These are phyloP conservation scores for Strix occidentalis DNA, from an alignment of 2,797 vertebrate genomes.

Conservation along the genomic window DNA sequence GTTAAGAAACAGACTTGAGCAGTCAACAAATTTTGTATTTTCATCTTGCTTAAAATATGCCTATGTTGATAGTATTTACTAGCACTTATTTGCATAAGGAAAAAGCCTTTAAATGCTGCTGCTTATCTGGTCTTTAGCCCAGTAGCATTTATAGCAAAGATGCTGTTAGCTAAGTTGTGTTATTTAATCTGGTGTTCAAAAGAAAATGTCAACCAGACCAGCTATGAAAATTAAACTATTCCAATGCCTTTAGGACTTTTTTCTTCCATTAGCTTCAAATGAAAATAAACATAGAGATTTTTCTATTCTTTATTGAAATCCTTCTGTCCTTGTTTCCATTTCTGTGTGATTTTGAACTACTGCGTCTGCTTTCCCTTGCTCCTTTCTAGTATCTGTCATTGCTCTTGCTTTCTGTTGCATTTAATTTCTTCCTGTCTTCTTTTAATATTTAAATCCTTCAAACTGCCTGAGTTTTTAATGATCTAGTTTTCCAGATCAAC, in stretches of 20 bases:
- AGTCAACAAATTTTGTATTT: constrained; percentile 40
- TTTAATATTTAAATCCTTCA: constrained; percentile 9
- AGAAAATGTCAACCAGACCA: constrained; percentile 70
- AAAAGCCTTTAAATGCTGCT: constrained; percentile 44
- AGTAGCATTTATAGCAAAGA: constrained; percentile 41
- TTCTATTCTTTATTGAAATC: constrained; percentile 23
- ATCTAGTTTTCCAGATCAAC: neutral
- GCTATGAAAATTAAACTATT: constrained; percentile 72
- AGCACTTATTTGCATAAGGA: constrained; percentile 65
- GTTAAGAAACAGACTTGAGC: constrained; percentile 17
- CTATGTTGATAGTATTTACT: constrained; percentile 53
- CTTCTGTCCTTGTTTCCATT: neutral
- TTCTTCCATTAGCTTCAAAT: constrained; percentile 54
- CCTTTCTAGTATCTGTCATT: neutral
- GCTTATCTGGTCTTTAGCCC: constrained; percentile 60
- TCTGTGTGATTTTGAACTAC: neutral
- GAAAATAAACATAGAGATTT: constrained; percentile 29
- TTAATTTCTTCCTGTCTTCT: neutral
- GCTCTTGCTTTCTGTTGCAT: neutral
- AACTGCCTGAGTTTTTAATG: neutral
- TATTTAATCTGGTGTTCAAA: constrained; percentile 73
- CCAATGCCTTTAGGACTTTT: constrained; percentile 60
- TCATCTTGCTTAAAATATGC: constrained; percentile 36
- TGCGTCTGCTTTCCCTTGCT: neutral
- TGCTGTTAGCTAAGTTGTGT: constrained; percentile 54